These are phyloP conservation scores for Drosophila pallidifrons DNA, from an alignment of 1,140 invertebrate genomes.

Conservation along the genomic window DNA sequence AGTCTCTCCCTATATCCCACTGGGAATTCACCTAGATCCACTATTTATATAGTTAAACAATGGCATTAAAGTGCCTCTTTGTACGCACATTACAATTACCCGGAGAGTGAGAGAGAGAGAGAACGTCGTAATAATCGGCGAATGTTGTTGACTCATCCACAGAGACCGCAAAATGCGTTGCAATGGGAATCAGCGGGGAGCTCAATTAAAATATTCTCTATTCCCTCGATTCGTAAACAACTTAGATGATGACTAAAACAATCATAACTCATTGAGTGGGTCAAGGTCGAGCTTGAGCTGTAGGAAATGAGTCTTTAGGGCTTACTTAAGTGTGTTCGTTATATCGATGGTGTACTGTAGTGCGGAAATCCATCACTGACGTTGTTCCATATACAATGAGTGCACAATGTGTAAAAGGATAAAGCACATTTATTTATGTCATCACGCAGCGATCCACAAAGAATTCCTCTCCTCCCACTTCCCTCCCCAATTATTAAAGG, in stretches of 20 bases:
- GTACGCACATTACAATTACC: slow-evolving; percentile 1
- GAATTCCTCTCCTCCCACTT: background rate
- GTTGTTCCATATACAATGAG: background rate
- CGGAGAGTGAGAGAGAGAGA: background rate
- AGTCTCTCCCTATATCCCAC: background rate
- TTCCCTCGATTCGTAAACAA: slow-evolving; percentile 10
- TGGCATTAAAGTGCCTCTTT: slow-evolving; percentile 13
- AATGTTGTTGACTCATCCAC: slow-evolving; percentile 20
- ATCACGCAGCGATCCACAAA: background rate
- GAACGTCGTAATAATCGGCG: background rate
- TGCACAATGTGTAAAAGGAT: slow-evolving; percentile 22
- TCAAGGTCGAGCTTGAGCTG: slow-evolving; percentile 1
- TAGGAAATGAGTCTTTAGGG: background rate
- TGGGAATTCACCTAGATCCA: background rate
- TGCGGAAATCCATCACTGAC: slow-evolving; percentile 11
- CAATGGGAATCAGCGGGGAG: background rate
- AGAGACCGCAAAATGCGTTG: background rate
- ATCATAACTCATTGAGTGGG: slow-evolving; percentile 7
- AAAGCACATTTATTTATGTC: slow-evolving; percentile 21
- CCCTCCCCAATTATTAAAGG: background rate
- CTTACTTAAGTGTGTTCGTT: background rate
- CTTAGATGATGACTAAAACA: slow-evolving; percentile 12
- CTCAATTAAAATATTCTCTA: slow-evolving; percentile 12
- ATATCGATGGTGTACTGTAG: background rate
- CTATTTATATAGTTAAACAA: slow-evolving; percentile 17